Base-by-base conservation (phyloP, 2,888 invertebrate genomes). In the Diarsia mendica region DNA sequence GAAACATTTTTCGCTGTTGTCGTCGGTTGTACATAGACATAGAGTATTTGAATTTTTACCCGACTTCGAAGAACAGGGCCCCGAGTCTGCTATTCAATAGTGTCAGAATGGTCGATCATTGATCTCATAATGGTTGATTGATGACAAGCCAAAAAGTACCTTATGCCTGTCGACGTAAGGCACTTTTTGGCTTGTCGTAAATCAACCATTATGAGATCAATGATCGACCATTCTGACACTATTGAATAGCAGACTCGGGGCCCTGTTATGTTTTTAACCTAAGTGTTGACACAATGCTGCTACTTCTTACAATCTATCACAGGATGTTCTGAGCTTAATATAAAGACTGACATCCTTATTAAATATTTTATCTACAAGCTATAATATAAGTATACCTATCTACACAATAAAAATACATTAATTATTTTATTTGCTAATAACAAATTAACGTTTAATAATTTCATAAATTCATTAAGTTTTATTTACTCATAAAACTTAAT, bases 251-350 rank as follows among this genome's bases (percentile, higher is more conserved):
- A n/a, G n/a, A n/a, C n/a, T n/a, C n/a, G n/a, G n/a, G n/a, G n/a
- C n/a, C n/a, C n/a, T n/a, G 18, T 82, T 46, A 49, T 77, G 3
- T 67, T 60, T 53, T 74, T 61, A 72, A 15, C 39, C 67, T 58
- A 65, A 61, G 48, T 69, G 60, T 75, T 75, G 64, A 69, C 75
- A 80, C 79, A 86, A 76, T 76, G 71, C 77, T 80, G 80, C 90
- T 80, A 78, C 73, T 81, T 71, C 67, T 72, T 77, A 85, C 4
- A 61, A 67, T 46, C 74, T 94, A 95, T 95, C 95, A 95, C 94
- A 95, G 92, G 91, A 91, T 90, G 92, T 92, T 93, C 92, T 92
- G 93, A 94, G 93, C 94, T 89, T 83, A 79, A 63, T 68, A 83
- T 75, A 86, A 82, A 83, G 74, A 79, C 78, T 72, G 79, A 84